A percentile compares a stretch with the other conserved stretches of the same genome.
Conservation (phyloP, 2,113 vertebrate genomes). For the Pristiophorus japonicus region DNA sequence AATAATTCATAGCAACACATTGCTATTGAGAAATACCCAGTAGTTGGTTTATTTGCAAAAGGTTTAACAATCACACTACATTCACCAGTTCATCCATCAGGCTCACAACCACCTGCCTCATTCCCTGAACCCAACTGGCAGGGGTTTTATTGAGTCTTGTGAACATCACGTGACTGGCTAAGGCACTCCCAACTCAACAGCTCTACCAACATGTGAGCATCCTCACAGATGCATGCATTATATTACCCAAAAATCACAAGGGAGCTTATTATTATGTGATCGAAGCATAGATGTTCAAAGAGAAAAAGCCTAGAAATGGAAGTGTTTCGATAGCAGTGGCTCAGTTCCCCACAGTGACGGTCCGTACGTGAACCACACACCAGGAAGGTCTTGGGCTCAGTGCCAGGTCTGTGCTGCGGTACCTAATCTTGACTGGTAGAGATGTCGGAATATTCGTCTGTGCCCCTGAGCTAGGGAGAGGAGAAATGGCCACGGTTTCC, state of each 20-base stretch:
- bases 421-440: neutral
- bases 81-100: no score
- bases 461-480: neutral
- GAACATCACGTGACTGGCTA: no score
- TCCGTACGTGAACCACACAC: neutral
- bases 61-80: no score
- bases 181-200: no score
- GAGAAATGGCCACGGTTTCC: neutral
- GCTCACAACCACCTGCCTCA: no score
- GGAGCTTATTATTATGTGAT: neutral
- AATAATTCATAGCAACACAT: no score
- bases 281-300: neutral
- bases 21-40: no score
- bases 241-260: neutral
- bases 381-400: neutral
- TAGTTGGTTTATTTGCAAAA: no score
- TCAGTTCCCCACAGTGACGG: neutral
- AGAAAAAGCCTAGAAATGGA: neutral
- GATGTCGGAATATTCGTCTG: neutral
- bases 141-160: no score
- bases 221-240: no score
- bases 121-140: no score
- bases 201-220: no score
- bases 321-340: neutral
- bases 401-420: neutral